Base-by-base conservation (phyloP, 2,888 invertebrate species). In the Pristionchus japonicus region DNA sequence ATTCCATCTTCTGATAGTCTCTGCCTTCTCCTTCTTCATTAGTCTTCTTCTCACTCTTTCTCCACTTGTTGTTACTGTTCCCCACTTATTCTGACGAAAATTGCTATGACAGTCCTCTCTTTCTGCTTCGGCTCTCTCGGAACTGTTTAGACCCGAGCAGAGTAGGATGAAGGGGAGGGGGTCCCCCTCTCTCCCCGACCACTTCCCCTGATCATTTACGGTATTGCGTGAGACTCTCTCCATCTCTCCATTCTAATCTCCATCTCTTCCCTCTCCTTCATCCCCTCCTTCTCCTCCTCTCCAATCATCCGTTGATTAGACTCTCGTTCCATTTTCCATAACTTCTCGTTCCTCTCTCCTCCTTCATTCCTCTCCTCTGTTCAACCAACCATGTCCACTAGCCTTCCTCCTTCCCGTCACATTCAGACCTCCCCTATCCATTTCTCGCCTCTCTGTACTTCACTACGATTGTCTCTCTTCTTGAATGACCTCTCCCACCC, bases 21-120 rank as follows among this genome's bases (percentile, higher is more conserved):
- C 31, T 83, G 27, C 20, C 52, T 37, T 84, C 84, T 84, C 61
- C n/a, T n/a, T 37, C 34, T 57, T 61, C 23, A 84, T 80, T 47
- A 80, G 27, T 57, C 61, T 52, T 61, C 43, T 20, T 83, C 34
- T 47, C 47, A 23, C n/a, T 47, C 83, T 49, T 57, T 23, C 37
- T 84, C 11, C 84, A 31, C 61, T 84, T 43, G 23, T 43, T 34
- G 40, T 83, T 27, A 67, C 64, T 31, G 64, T 67, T 31, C 64
- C 57, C 34, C 64, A 67, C 64, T 67, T 67, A 67, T 67, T 67
- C 64, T 67, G 31, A 67, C 64, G 31, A 31, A 67, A 67, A 67
- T 67, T 67, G 31, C 40, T 43, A 40, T 77, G n/a, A 77, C 77
- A n/a, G 43, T 77, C 77, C 43, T n/a, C 23, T 23, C 43, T 43